Evolutionary conservation across 1,140 invertebrate genomes (phyloP).

Genomic region (Dufourea novaeangliae): DNA sequence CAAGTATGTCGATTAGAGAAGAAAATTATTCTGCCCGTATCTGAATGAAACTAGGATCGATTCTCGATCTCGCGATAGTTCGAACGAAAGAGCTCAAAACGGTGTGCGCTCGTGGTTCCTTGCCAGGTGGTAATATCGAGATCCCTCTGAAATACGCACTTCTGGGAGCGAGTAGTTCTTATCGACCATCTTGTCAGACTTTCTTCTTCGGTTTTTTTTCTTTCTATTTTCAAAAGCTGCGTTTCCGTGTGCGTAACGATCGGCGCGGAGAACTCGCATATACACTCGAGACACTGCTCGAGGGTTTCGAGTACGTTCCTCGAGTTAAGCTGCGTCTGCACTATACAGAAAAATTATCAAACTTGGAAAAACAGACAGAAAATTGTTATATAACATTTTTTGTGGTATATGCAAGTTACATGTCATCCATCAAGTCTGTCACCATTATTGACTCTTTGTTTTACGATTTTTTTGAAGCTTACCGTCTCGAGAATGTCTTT

Average conservation of each 20-base stretch:
- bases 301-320: not conserved
- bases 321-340: not conserved
- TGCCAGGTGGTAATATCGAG: constrained; percentile 4
- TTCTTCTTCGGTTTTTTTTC: not conserved
- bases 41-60: not conserved
- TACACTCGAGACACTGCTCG: not conserved
- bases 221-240: not conserved
- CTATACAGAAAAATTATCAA: too few relatives aligned
- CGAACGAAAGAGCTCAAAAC: constrained; percentile 19
- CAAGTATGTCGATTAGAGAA: too few relatives aligned
- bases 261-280: not conserved
- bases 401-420: too few relatives aligned
- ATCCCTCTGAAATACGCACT: not conserved
- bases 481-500: too few relatives aligned
- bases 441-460: too few relatives aligned
- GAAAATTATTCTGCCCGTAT: too few relatives aligned
- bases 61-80: not conserved
- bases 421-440: too few relatives aligned
- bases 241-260: not conserved
- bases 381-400: too few relatives aligned
- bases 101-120: constrained; percentile 15
- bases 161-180: constrained; percentile 14
- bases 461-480: too few relatives aligned
- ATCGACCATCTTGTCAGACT: constrained; percentile 7
- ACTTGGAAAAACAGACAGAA: too few relatives aligned